Evolutionary conservation across 2,888 invertebrate genomes (phyloP).

Genomic region (Diploptera punctata): DNA sequence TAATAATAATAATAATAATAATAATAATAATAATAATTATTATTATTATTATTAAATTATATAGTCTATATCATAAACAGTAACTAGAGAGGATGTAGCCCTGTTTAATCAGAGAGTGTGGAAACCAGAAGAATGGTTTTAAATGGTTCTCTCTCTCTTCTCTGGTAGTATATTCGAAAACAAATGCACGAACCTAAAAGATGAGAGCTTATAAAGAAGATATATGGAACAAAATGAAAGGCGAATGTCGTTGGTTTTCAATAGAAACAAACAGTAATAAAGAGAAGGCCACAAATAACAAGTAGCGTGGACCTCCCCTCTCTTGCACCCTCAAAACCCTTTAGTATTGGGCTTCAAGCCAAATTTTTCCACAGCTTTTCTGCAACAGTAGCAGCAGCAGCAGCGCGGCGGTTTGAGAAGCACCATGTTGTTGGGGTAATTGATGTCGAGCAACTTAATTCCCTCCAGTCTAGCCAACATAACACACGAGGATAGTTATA

Average conservation of each 20-base stretch:
- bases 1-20: no score
- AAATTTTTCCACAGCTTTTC: slow-evolving; percentile 33
- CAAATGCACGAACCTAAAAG: no score
- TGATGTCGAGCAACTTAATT: slow-evolving; percentile 27
- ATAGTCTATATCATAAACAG: no score
- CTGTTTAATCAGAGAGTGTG: no score
- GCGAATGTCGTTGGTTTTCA: background rate
- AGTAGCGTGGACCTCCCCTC: background rate
- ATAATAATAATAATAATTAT: no score
- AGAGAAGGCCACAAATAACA: slow-evolving; percentile 13
- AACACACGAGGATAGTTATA: background rate
- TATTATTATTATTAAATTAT: no score
- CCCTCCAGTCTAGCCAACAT: slow-evolving; percentile 21
- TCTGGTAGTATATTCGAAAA: no score
- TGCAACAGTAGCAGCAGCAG: slow-evolving; percentile 1
- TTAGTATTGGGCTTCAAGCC: slow-evolving; percentile 25
- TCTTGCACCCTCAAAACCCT: slow-evolving; percentile 4
- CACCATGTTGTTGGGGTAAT: slow-evolving; percentile 30
- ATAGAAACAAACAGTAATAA: background rate
- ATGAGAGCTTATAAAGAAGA: no score
- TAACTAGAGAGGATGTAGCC: no score
- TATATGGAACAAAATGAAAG: no score
- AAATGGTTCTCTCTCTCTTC: no score
- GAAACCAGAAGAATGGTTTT: no score
- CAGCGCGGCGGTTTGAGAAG: slow-evolving; percentile 4